phyloP scores from a whole-genome alignment of 1,140 invertebrate species.

The Drosophila arizonae region DNA sequence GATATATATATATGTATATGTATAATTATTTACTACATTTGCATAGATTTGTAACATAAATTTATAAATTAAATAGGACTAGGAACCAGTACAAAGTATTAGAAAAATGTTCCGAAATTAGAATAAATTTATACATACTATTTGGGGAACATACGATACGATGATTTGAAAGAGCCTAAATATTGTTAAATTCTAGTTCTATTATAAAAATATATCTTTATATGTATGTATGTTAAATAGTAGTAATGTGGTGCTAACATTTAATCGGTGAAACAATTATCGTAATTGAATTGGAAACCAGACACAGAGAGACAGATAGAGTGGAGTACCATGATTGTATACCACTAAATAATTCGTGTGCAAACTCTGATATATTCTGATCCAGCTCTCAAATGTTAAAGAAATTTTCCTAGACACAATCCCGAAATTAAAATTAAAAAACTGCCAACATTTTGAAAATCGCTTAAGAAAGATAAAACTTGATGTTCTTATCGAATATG shows the following conservation, averaged over 20 bases:
- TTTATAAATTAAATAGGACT: constrained; percentile 70
- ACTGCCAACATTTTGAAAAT: constrained; percentile 23
- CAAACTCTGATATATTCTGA: constrained; percentile 12
- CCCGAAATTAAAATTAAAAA: constrained; percentile 22
- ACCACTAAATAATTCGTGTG: constrained; percentile 20
- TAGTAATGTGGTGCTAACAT: constrained; percentile 4
- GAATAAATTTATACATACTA: constrained; percentile 7
- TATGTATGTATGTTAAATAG: background rate
- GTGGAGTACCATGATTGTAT: background rate
- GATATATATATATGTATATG: background rate
- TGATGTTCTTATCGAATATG: constrained; percentile 9
- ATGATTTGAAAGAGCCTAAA: constrained; percentile 9
- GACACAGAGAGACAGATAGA: background rate
- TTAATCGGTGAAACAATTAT: constrained; percentile 12
- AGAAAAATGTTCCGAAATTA: constrained; percentile 50
- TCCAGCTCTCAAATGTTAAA: constrained; percentile 7
- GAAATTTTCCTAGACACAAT: background rate
- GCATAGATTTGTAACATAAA: constrained; percentile 38
- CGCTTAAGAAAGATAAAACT: constrained; percentile 24
- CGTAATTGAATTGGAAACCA: constrained; percentile 3
- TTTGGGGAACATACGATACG: constrained; percentile 3
- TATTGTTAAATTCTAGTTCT: constrained; percentile 5
- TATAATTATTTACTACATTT: constrained; percentile 58
- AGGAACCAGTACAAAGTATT: constrained; percentile 73
- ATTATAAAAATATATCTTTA: constrained; percentile 8